Conservation (phyloP, 1,140 invertebrate species). For the Macrotrachela quadricornifera region DNA sequence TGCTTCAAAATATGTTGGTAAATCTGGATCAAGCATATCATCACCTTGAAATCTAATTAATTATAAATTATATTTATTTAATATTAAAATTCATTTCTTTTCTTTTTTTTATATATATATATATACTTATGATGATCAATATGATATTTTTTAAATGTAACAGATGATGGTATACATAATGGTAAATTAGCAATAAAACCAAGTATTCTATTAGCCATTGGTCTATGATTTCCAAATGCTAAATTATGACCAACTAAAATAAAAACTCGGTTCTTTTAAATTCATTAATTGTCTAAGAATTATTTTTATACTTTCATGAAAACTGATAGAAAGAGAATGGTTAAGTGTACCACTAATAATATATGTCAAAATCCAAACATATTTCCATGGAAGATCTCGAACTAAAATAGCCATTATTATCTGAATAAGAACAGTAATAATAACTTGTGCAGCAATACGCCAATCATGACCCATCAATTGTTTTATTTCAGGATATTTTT, state of each 20-base stretch:
- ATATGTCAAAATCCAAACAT: slow-evolving; percentile 12
- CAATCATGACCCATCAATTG: slow-evolving; percentile 25
- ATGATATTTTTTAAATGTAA: slow-evolving; percentile 30
- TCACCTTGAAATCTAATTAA: slow-evolving; percentile 62
- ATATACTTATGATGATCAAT: slow-evolving; percentile 21
- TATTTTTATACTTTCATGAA: slow-evolving; percentile 20
- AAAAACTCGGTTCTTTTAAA: too few species aligned
- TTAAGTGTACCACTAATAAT: slow-evolving; percentile 23
- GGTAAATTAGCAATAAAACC: slow-evolving; percentile 27
- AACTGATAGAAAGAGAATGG: slow-evolving; percentile 25
- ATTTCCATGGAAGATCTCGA: slow-evolving; percentile 21
- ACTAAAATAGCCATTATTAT: slow-evolving; percentile 14
- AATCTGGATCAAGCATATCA: slow-evolving; percentile 76
- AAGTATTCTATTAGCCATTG: slow-evolving; percentile 19
- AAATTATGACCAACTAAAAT: slow-evolving; percentile 19
- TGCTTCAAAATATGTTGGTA: slow-evolving; percentile 74
- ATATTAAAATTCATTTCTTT: too few species aligned
- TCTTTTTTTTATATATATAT: neutral
- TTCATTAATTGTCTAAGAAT: too few species aligned
- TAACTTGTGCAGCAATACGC: slow-evolving; percentile 19
- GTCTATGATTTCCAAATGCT: slow-evolving; percentile 23
- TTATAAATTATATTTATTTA: slow-evolving; percentile 11
- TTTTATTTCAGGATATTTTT: slow-evolving; percentile 29
- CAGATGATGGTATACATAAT: slow-evolving; percentile 23
- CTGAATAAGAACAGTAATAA: slow-evolving; percentile 14